Percentiles rank a stretch among this genome's conserved stretches.
Evolutionary conservation across 2,888 invertebrate species (phyloP).

Genomic region (Nesidiocoris tenuis): DNA sequence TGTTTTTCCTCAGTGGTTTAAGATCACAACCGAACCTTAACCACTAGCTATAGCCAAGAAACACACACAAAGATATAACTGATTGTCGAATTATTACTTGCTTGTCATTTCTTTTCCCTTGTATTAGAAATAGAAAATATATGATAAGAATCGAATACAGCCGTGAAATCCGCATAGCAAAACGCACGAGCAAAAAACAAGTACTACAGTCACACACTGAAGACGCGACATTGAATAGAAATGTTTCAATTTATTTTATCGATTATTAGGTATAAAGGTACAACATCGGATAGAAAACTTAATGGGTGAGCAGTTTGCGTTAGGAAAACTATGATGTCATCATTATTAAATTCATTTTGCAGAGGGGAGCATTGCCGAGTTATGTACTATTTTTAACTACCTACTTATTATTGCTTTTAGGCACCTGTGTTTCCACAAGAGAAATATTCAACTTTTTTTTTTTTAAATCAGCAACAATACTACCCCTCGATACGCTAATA

Average conservation of each 20-base stretch:
- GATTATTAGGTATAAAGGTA: conserved; percentile 26
- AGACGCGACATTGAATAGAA: conserved; percentile 12
- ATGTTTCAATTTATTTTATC: conserved; percentile 7
- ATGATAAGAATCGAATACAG: conserved; percentile 45
- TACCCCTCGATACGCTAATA: conserved; percentile 34
- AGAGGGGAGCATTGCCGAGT: conserved; percentile 37
- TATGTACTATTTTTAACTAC: conserved; percentile 41
- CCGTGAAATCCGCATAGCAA: conserved; percentile 46
- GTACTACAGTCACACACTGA: conserved; percentile 42
- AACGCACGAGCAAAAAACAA: conserved; percentile 37
- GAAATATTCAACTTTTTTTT: conserved; percentile 30
- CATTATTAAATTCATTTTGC: conserved; percentile 36
- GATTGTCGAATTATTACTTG: conserved; percentile 49
- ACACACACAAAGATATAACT: conserved; percentile 45
- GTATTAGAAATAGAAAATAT: conserved; percentile 42
- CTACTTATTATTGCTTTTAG: conserved; percentile 49
- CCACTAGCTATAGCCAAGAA: conserved; percentile 38
- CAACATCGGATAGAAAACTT: conserved; percentile 9
- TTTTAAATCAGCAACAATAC: conserved; percentile 36
- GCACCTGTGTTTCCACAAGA: conserved; percentile 47
- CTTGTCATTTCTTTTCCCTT: conserved; percentile 30
- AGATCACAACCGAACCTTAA: conserved; percentile 22
- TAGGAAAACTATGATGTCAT: conserved; percentile 3
- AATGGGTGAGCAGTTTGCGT: conserved; percentile 46
- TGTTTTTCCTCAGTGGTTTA: neutral